phyloP scores from a whole-genome alignment of 2,888 invertebrate genomes.

The Ligdia adustata region DNA sequence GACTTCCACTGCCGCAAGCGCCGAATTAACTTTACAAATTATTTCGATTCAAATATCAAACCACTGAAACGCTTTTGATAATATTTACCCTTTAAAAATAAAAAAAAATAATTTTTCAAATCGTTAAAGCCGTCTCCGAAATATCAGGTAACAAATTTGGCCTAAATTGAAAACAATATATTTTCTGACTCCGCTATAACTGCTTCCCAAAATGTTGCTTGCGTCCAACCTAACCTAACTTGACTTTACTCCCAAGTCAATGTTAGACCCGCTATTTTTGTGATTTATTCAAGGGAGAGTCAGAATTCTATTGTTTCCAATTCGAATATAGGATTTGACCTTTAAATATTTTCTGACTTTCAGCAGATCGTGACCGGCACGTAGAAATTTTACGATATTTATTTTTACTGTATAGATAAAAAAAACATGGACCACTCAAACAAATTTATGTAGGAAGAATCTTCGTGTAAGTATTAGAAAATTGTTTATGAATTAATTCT shows the following conservation, averaged over 20 bases:
- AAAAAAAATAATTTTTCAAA: not conserved
- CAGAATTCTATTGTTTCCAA: slow-evolving; percentile 33
- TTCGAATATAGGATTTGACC: slow-evolving; percentile 25
- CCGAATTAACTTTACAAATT: too few species aligned
- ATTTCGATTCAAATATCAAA: too few species aligned
- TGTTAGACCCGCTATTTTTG: slow-evolving; percentile 25
- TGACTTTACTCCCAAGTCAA: slow-evolving; percentile 18
- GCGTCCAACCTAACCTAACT: too few species aligned
- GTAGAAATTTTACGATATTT: not conserved
- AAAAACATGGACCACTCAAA: too few species aligned
- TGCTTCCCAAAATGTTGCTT: too few species aligned
- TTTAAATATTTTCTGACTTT: slow-evolving; percentile 35
- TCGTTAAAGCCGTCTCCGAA: not conserved
- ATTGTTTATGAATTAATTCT: too few species aligned
- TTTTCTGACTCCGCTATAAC: not conserved
- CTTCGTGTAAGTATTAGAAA: too few species aligned
- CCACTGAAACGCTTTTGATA: too few species aligned
- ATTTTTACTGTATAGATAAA: too few species aligned
- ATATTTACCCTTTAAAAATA: not conserved
- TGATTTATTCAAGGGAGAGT: slow-evolving; percentile 32
- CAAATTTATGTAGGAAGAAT: too few species aligned
- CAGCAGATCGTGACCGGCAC: too few species aligned
- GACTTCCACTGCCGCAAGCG: too few species aligned
- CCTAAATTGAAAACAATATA: not conserved
- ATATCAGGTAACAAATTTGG: not conserved